Base-by-base conservation (phyloP, 2,113 vertebrate genomes). In the Atherinomorus stipes region DNA sequence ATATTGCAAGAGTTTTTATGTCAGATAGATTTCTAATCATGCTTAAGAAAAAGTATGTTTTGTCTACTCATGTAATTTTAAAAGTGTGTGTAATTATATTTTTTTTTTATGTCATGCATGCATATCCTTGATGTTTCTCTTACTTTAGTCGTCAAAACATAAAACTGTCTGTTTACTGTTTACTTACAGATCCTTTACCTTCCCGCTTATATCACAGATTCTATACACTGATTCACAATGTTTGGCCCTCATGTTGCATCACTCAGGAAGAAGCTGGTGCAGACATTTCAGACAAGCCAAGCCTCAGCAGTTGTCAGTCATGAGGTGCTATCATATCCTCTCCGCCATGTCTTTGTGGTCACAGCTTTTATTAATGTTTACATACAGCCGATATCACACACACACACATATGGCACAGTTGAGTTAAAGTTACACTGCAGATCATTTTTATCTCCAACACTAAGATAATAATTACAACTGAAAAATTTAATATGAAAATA, bases 301-400 rank as follows among this genome's bases (percentile, higher is more conserved):
- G 11, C 44, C 44, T n/a, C 16, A 47, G 44, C 44, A 18, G 44
- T 47, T 47, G 18, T 47, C 44, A 47, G 44, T 47, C 44, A 47
- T 47, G 18, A 47, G 16, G 16, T n/a, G 44, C 16, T 47, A 47
- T 47, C 18, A 47, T 42, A 42, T 42, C 2, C 2, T 4, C 2
- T 42, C 40, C 12, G 3, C 3, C 9, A 34, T 9, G 5, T 42
- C 40, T 15, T 15, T 42, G 40, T 42, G 2, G 10, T 45, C 63
- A 58, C 54, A 54, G 70, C 52, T 61, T 71, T 71, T 64, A 67
- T 57, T 66, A 64, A 44, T 78, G 57, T 88, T 78, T 42, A 59
- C 68, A 52, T 26, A 11, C 44, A 47, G 81, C 15, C 37, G 37
- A 49, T 54, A 2, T 59, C 58, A 56, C 52, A 69, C 26, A 44